Evolutionary conservation across 2,888 invertebrate species (phyloP).

Genomic region (Ormyrus nitidulus): DNA sequence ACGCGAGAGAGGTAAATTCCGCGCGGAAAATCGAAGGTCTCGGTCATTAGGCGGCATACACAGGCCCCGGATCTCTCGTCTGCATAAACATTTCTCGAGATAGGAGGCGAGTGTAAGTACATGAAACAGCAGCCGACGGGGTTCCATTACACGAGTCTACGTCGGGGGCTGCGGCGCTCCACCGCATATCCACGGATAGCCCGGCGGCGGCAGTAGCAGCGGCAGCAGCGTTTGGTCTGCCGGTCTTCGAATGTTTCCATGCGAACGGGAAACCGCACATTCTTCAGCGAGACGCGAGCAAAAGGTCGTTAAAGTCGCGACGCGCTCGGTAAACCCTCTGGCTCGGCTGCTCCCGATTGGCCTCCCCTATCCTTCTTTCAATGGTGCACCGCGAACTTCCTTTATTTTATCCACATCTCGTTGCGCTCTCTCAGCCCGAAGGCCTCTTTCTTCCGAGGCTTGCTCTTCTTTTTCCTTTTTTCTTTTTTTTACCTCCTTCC

Average conservation of each 20-base stretch:
- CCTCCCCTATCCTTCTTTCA: neutral
- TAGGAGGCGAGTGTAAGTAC: too few species aligned
- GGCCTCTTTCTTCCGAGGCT: neutral
- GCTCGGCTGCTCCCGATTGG: neutral
- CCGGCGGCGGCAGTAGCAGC: neutral
- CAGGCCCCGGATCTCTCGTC: too few species aligned
- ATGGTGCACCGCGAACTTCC: conserved; percentile 1
- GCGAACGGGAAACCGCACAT: conserved; percentile 63
- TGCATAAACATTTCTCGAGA: too few species aligned
- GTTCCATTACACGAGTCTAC: too few species aligned
- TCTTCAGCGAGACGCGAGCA: conserved; percentile 64
- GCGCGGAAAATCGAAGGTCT: too few species aligned
- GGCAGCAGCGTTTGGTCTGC: too few species aligned
- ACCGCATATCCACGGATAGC: neutral
- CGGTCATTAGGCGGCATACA: too few species aligned
- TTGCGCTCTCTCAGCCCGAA: too few species aligned
- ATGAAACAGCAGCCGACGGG: too few species aligned
- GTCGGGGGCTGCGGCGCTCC: neutral
- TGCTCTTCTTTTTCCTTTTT: too few species aligned
- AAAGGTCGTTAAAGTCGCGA: conserved; percentile 64
- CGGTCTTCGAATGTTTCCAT: conserved; percentile 46
- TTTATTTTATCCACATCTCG: conserved; percentile 22
- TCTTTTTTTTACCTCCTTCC: too few species aligned
- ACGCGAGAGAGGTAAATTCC: too few species aligned
- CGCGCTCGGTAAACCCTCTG: conserved; percentile 15